Evolutionary conservation across 2,113 vertebrate species (phyloP), one percentile per base, ranked within the genome.

Genomic region (Petromus typicus): DNA sequence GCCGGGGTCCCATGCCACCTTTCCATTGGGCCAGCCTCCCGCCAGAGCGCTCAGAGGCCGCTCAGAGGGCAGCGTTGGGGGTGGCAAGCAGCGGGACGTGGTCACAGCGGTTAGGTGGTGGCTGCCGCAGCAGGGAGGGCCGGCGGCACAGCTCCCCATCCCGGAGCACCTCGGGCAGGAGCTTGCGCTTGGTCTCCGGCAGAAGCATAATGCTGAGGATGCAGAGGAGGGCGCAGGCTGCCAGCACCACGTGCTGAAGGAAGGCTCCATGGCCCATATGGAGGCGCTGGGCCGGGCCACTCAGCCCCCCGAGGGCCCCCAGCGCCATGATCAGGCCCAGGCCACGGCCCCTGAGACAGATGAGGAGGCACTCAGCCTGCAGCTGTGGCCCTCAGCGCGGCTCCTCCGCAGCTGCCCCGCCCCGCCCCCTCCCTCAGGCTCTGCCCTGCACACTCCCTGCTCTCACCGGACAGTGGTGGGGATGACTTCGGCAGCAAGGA

Each of bases 171-270:
- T 99, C 99, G 0, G 99, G 99, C 97, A 99, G 98, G 0, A 99
- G 98, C 97, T 99, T 99, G 97, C 99, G 99, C 97, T 99, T 99
- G 98, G 99, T 99, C 97, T 99, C 99, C 0, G 99, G 99, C 90
- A 99, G 98, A 87, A 99, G 98, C 98, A 99, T 98, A 81, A 99
- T 98, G 98, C 99, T 99, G n/a, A 99, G 98, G 59, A 99, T 99
- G 57, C 99, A 99, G 87, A 99, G 98, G 86, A 99, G 98, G 30
- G 99, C 99, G 86, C 99, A 98, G 56, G 99, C 99, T 0, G 99
- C 99, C 98, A 99, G 98, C 25, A 99, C 98, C 89, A 99, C 99
- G 6, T 99, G 99, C 95, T 99, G 99, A 80, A 99, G 98, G 98
- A 99, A 99, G 97, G 99, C 99, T 92, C 99, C 99, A 0, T 99